phyloP scores from a whole-genome alignment of 2,113 vertebrate genomes.

The Psammodynastes pulverulentus region DNA sequence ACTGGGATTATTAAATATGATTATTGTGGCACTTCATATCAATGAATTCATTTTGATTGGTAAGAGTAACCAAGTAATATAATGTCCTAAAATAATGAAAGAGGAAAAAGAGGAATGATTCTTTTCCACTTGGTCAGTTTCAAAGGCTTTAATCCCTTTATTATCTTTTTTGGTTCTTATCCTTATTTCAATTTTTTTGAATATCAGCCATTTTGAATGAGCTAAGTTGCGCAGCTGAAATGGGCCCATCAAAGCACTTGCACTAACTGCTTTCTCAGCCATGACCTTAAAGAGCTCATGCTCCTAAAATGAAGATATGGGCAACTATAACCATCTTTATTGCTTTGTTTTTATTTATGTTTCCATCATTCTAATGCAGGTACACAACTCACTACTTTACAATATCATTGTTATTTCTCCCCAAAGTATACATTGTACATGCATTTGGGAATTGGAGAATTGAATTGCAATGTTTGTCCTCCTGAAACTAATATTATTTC shows the following conservation, averaged over 20 bases:
- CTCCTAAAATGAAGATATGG: neutral
- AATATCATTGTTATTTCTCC: neutral
- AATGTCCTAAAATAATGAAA: slow-evolving; percentile 47
- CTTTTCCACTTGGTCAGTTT: slow-evolving; percentile 43
- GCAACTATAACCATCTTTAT: neutral
- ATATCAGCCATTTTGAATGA: neutral
- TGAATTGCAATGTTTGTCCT: neutral
- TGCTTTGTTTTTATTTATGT: neutral
- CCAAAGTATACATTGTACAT: neutral
- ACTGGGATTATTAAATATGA: slow-evolving; percentile 53
- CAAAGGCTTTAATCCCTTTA: slow-evolving; percentile 46
- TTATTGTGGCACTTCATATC: slow-evolving; percentile 57
- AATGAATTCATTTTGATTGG: slow-evolving; percentile 57
- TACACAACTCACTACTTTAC: neutral
- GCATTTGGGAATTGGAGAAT: neutral
- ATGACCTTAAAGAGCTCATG: neutral
- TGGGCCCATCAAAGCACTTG: neutral
- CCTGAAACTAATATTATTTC: neutral
- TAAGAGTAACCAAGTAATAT: slow-evolving; percentile 54
- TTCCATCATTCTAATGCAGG: neutral
- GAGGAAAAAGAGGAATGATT: slow-evolving; percentile 24
- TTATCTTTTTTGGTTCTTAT: slow-evolving; percentile 41
- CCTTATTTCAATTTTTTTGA: slow-evolving; percentile 47
- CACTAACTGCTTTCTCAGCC: neutral
- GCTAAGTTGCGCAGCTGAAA: neutral